Percentiles rank a stretch among this genome's conserved stretches.
These are phyloP conservation scores for Lapara coniferarum DNA, from an alignment of 2,888 invertebrate genomes.

Conservation along the genomic window DNA sequence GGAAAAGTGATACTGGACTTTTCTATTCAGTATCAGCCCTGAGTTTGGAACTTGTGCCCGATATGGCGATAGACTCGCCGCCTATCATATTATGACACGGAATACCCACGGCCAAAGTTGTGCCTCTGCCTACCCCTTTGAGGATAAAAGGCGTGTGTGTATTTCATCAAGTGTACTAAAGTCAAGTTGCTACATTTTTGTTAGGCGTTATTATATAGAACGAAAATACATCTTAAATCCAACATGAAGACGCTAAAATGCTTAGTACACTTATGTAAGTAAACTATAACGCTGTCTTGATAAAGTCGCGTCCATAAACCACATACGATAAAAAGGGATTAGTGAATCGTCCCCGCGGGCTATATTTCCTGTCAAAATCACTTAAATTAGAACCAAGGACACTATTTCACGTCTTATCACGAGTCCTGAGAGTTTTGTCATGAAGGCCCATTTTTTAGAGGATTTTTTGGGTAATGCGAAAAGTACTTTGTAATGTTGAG, in stretches of 20 bases:
- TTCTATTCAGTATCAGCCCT: too few relatives aligned
- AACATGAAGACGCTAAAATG: neutral
- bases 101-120: too few relatives aligned
- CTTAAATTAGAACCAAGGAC: conserved; percentile 62
- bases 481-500: neutral
- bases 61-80: too few relatives aligned
- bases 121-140: too few relatives aligned
- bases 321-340: conserved; percentile 51
- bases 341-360: conserved; percentile 48
- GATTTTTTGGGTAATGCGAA: conserved; percentile 27
- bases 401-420: conserved; percentile 67
- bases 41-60: too few relatives aligned
- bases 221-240: neutral
- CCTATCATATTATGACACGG: too few relatives aligned
- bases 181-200: too few relatives aligned
- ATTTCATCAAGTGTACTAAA: too few relatives aligned
- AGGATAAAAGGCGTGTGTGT: too few relatives aligned
- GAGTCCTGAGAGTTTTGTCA: conserved; percentile 35
- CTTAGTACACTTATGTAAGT: neutral
- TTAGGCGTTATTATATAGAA: neutral
- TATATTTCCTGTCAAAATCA: conserved; percentile 61
- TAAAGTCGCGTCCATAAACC: conserved; percentile 37
- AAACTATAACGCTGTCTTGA: conserved; percentile 24
- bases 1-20: too few relatives aligned
- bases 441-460: conserved; percentile 26